These are phyloP conservation scores for Anas capensis DNA, from an alignment of 2,797 vertebrate genomes.

Conservation along the genomic window DNA sequence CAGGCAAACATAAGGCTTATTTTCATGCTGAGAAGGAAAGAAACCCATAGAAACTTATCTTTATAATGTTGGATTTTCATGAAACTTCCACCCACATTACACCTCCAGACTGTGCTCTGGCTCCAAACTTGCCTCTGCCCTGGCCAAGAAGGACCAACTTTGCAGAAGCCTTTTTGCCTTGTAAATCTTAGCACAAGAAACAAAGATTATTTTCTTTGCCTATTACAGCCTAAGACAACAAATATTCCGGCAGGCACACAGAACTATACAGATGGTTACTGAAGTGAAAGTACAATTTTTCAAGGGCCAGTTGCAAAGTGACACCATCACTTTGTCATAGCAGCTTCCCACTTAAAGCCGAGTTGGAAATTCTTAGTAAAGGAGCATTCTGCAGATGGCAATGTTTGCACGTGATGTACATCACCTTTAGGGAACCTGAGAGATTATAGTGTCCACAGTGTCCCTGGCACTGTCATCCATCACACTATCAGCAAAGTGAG, in stretches of 20 bases:
- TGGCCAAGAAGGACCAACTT: neutral
- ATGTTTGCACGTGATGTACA: neutral
- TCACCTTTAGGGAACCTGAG: constrained; percentile 33
- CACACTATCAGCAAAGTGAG: neutral
- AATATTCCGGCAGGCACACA: neutral
- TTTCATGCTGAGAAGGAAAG: neutral
- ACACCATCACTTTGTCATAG: constrained; percentile 67
- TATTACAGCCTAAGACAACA: neutral
- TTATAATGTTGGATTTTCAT: neutral
- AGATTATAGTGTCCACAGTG: neutral
- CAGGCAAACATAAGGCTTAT: constrained; percentile 13
- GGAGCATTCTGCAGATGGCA: constrained; percentile 56
- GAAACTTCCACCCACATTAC: neutral
- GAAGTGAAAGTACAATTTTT: constrained; percentile 33
- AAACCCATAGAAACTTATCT: neutral
- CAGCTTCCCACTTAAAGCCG: constrained; percentile 25
- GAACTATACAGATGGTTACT: constrained; percentile 56
- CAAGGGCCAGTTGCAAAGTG: constrained; percentile 67
- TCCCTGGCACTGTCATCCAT: neutral
- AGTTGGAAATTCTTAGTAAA: constrained; percentile 27
- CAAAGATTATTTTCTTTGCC: neutral
- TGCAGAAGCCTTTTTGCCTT: neutral
- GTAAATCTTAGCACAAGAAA: neutral
- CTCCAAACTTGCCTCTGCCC: neutral
- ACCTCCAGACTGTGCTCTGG: neutral